These are phyloP conservation scores for Nudaria mundana DNA, from an alignment of 2,888 invertebrate species.

Conservation along the genomic window DNA sequence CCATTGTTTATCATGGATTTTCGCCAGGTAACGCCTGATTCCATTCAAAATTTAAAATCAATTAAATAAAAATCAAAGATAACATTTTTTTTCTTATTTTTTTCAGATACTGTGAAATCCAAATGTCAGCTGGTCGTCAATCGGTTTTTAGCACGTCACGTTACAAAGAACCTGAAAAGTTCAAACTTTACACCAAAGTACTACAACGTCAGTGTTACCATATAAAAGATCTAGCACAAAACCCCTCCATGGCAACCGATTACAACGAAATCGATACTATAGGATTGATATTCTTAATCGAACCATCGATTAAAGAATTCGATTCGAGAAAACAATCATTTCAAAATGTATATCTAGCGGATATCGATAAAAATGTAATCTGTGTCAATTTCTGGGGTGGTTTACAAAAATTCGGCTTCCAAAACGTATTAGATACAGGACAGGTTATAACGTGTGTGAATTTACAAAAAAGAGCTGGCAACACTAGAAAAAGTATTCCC, in stretches of 20 bases:
- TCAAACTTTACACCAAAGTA: conserved; percentile 26
- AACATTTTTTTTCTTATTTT: conserved; percentile 28
- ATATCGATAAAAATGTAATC: conserved; percentile 75
- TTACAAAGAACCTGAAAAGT: conserved; percentile 36
- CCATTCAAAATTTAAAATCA: too few species aligned
- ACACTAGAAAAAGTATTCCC: conserved; percentile 74
- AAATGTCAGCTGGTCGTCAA: conserved; percentile 77
- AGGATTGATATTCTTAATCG: conserved; percentile 83
- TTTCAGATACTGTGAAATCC: conserved; percentile 76
- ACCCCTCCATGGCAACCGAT: conserved; percentile 43
- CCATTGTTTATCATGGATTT: too few species aligned
- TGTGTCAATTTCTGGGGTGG: conserved; percentile 81
- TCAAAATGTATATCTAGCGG: conserved; percentile 83
- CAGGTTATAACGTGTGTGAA: conserved; percentile 82
- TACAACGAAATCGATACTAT: conserved; percentile 88
- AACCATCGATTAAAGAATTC: conserved; percentile 65
- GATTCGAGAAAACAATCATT: conserved; percentile 54
- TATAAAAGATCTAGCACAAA: conserved; percentile 67
- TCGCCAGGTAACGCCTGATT: too few species aligned
- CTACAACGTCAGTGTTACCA: conserved; percentile 61
- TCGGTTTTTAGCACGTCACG: conserved; percentile 65
- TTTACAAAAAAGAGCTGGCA: conserved; percentile 81
- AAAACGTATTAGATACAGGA: conserved; percentile 80
- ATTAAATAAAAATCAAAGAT: too few species aligned
- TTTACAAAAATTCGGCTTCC: conserved; percentile 67